Evolutionary conservation across 1,140 invertebrate genomes (phyloP).

Genomic region (Atta texana): DNA sequence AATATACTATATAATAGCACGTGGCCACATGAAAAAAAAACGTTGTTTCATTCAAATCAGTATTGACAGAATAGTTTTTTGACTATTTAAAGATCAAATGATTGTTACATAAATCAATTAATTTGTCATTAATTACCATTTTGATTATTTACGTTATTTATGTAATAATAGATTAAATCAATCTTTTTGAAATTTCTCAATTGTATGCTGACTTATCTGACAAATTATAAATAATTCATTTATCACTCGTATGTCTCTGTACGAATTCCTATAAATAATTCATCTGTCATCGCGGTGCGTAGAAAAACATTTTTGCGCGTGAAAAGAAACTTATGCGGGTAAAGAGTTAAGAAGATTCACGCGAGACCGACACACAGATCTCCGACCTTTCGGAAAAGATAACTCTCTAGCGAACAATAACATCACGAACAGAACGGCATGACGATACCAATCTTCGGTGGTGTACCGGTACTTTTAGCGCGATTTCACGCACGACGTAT

Average conservation of each 20-base stretch:
- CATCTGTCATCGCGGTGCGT: neutral
- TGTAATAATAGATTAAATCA: neutral
- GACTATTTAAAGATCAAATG: neutral
- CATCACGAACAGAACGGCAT: neutral
- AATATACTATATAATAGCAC: neutral
- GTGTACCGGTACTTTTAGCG: conserved; percentile 38
- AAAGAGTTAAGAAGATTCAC: conserved; percentile 7
- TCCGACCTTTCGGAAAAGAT: conserved; percentile 8
- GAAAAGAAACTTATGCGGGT: conserved; percentile 16
- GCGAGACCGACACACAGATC: no score
- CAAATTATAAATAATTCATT: conserved; percentile 32
- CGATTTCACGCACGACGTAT: conserved; percentile 39
- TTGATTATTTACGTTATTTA: neutral
- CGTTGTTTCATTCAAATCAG: conserved; percentile 17
- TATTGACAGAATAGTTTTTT: neutral
- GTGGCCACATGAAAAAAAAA: neutral
- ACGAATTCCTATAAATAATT: conserved; percentile 23
- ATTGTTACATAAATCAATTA: neutral
- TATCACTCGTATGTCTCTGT: neutral
- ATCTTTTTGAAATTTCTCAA: neutral
- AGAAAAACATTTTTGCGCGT: conserved; percentile 24
- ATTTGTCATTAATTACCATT: neutral
- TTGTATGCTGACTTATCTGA: neutral
- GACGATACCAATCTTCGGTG: conserved; percentile 31
- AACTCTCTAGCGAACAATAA: conserved; percentile 37